phyloP scores from a whole-genome alignment of 1,140 invertebrate genomes.

The Sesamia nonagrioides region DNA sequence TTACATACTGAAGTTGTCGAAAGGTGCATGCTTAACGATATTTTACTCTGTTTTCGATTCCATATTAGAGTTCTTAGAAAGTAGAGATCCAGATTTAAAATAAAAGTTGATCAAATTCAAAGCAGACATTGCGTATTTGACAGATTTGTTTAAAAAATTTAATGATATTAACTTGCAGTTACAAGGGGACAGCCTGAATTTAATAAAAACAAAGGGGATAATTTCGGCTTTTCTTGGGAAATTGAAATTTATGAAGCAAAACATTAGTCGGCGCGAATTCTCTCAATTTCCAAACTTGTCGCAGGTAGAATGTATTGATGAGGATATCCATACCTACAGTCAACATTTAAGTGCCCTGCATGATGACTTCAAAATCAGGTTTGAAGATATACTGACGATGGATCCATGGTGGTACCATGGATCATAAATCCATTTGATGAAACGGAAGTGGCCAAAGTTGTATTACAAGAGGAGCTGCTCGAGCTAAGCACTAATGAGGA shows the following conservation, averaged over 20 bases:
- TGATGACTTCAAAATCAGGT: constrained; percentile 35
- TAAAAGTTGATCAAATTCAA: too few species aligned
- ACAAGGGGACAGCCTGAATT: background rate
- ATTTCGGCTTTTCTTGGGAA: background rate
- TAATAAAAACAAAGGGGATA: background rate
- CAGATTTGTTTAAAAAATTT: too few species aligned
- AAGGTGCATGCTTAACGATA: background rate
- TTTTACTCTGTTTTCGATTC: too few species aligned
- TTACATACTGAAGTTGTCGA: too few species aligned
- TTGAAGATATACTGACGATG: constrained; percentile 23
- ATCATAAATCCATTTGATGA: constrained; percentile 42
- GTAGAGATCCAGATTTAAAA: too few species aligned
- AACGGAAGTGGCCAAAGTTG: constrained; percentile 26
- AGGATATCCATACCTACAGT: constrained; percentile 15
- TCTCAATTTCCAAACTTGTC: background rate
- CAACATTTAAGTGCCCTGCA: constrained; percentile 34
- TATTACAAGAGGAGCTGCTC: constrained; percentile 34
- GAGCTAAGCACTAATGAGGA: constrained; percentile 29
- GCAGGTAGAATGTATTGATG: constrained; percentile 11
- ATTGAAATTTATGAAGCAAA: too few species aligned
- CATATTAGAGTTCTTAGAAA: too few species aligned
- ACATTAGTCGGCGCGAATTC: too few species aligned
- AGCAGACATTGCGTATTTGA: too few species aligned
- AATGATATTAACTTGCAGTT: background rate
- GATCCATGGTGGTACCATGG: constrained; percentile 37